Conservation (phyloP, 2,888 invertebrate species). For the Drosophila longiperda region DNA sequence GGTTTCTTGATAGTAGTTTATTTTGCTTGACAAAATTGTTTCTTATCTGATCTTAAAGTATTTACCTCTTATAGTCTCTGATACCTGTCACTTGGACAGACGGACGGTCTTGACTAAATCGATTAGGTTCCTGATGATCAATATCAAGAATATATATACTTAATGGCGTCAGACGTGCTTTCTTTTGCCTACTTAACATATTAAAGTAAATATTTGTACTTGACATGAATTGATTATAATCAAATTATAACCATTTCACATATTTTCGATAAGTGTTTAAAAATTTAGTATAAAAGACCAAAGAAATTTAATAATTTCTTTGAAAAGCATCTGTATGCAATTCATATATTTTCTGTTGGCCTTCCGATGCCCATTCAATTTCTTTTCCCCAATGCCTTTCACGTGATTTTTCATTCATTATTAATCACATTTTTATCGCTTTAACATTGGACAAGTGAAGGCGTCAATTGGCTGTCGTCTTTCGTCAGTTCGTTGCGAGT, state of each 20-base stretch:
- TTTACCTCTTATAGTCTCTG: neutral
- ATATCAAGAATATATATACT: too few relatives aligned
- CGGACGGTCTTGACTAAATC: too few relatives aligned
- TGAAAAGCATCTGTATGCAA: neutral
- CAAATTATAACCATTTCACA: neutral
- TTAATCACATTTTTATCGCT: conserved; percentile 74
- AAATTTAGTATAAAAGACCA: neutral
- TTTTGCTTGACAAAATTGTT: neutral
- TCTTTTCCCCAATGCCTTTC: conserved; percentile 63
- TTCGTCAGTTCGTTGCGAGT: conserved; percentile 10
- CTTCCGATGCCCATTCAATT: conserved; percentile 37
- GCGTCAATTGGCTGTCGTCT: conserved; percentile 71
- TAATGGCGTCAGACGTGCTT: neutral
- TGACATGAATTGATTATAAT: neutral
- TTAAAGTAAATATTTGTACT: neutral
- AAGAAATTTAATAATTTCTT: neutral
- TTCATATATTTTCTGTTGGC: conserved; percentile 31
- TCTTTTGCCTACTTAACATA: neutral
- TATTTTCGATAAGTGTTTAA: neutral
- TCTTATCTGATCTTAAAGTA: neutral
- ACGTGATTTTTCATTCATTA: conserved; percentile 63
- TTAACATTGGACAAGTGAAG: conserved; percentile 56
- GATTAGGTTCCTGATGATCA: too few relatives aligned
- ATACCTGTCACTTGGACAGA: too few relatives aligned
- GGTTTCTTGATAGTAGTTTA: neutral